Conservation (phyloP, 2,888 invertebrate species). For the Parnassius apollo region DNA sequence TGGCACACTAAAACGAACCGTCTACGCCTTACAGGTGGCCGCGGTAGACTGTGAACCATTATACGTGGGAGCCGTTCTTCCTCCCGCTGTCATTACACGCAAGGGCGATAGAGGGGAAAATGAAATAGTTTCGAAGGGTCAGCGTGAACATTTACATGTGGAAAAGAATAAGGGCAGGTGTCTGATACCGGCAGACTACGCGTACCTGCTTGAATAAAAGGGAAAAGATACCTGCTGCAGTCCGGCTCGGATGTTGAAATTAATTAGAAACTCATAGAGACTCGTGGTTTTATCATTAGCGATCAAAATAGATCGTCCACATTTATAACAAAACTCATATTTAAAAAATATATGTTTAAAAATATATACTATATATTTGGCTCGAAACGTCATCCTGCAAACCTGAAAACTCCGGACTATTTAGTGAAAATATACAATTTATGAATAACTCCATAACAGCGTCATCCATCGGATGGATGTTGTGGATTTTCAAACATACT, state of each 20-base stretch:
- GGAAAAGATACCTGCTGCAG: slow-evolving; percentile 67
- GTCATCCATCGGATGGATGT: too few relatives aligned
- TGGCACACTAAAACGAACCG: slow-evolving; percentile 51
- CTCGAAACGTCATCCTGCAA: too few relatives aligned
- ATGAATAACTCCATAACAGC: too few relatives aligned
- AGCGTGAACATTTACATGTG: slow-evolving; percentile 34
- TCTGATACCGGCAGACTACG: slow-evolving; percentile 45
- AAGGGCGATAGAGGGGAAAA: slow-evolving; percentile 52
- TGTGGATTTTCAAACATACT: too few relatives aligned
- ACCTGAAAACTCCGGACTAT: too few relatives aligned
- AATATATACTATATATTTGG: background rate
- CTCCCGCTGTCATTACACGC: slow-evolving; percentile 38
- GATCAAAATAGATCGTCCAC: too few relatives aligned
- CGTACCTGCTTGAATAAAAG: slow-evolving; percentile 63
- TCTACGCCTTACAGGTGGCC: slow-evolving; percentile 69
- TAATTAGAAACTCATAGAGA: too few relatives aligned
- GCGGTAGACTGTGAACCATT: slow-evolving; percentile 54
- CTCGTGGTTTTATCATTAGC: background rate
- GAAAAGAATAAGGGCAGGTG: slow-evolving; percentile 57
- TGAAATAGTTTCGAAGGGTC: slow-evolving; percentile 45
- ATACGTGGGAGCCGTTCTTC: slow-evolving; percentile 34
- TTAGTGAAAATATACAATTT: too few relatives aligned
- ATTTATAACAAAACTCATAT: background rate
- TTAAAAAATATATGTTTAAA: background rate
- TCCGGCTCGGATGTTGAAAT: slow-evolving; percentile 56